These are phyloP conservation scores for Rallus limicola DNA, from an alignment of 2,113 vertebrate species.

Conservation along the genomic window DNA sequence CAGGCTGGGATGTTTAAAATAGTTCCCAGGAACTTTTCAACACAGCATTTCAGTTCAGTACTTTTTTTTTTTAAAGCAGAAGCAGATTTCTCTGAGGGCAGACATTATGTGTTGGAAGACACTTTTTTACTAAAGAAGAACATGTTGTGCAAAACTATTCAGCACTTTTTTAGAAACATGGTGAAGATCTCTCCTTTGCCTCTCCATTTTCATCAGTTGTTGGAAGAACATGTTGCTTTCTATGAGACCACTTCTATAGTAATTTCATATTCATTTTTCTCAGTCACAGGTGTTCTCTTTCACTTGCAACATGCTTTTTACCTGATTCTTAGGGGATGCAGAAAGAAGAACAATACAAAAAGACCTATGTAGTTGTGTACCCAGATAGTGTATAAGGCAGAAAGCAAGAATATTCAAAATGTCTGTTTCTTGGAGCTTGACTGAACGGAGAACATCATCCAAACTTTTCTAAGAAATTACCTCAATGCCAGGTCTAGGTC, in stretches of 20 bases:
- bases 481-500: not conserved
- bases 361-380: not conserved
- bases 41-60: not conserved
- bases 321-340: not conserved
- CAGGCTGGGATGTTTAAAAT: not conserved
- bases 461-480: not conserved
- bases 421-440: not conserved
- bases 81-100: constrained; percentile 13
- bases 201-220: not conserved
- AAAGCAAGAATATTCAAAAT: not conserved
- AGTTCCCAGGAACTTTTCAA: constrained; percentile 5
- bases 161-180: not conserved
- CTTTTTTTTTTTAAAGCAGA: constrained; percentile 26
- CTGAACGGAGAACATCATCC: not conserved
- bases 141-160: constrained; percentile 17
- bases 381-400: not conserved
- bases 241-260: not conserved
- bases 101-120: not conserved
- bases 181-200: not conserved
- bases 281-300: not conserved
- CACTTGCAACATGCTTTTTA: not conserved
- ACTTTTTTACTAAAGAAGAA: not conserved
- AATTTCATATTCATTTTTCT: not conserved
- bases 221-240: not conserved
- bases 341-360: not conserved